Evolutionary conservation across 2,888 invertebrate genomes (phyloP).

Genomic region (Pediacus dermestoides): DNA sequence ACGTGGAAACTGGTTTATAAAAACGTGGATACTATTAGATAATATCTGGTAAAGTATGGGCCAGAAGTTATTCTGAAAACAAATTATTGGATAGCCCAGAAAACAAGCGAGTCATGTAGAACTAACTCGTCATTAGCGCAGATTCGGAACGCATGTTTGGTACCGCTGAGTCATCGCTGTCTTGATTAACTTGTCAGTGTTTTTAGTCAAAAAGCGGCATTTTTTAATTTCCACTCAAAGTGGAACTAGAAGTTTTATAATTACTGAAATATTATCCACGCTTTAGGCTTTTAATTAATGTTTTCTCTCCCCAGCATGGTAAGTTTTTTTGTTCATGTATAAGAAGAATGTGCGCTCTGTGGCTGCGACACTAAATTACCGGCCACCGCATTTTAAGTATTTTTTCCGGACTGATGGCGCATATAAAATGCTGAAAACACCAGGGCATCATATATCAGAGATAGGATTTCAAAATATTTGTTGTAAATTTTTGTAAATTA

Average conservation of each 20-base stretch:
- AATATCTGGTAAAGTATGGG: constrained; percentile 12
- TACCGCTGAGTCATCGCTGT: constrained; percentile 42
- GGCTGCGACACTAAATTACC: too few relatives aligned
- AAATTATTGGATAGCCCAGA: constrained; percentile 31
- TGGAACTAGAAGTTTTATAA: constrained; percentile 33
- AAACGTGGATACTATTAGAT: too few relatives aligned
- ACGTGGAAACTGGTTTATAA: too few relatives aligned
- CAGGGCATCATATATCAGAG: constrained; percentile 25
- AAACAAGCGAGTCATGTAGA: constrained; percentile 40
- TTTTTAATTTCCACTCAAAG: constrained; percentile 36
- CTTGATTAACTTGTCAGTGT: constrained; percentile 51
- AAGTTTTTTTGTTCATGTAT: too few relatives aligned
- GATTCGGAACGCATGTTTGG: constrained; percentile 47
- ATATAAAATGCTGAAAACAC: too few relatives aligned
- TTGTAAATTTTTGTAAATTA: constrained; percentile 20
- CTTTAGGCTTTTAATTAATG: constrained; percentile 33
- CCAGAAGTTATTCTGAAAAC: constrained; percentile 24
- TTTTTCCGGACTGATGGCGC: too few relatives aligned
- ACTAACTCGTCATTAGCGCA: constrained; percentile 44
- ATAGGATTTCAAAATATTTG: constrained; percentile 26
- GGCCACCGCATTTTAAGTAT: too few relatives aligned
- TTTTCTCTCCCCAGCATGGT: too few relatives aligned
- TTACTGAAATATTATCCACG: constrained; percentile 39
- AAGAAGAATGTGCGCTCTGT: too few relatives aligned
- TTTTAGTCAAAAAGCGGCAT: constrained; percentile 46